Base-by-base conservation (phyloP, 2,888 invertebrate genomes). In the Peribatodes rhomboidaria region DNA sequence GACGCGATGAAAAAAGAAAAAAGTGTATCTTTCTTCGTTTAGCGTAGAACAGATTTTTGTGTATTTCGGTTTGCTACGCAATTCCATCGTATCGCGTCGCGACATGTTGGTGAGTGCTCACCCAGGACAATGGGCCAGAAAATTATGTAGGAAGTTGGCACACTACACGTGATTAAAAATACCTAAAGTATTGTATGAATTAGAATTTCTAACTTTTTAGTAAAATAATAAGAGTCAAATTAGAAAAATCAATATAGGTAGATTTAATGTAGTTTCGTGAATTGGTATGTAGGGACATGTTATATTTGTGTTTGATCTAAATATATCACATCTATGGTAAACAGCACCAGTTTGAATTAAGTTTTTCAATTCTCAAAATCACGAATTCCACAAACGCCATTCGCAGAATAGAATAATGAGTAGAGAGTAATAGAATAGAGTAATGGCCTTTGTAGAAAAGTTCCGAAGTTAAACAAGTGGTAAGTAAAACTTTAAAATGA, bases 111-210 rank as follows among this genome's bases (percentile, higher is more conserved):
- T n/a, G n/a, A 2, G 10, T 49, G 1, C 47, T 31, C 14, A 16
- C 10, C 10, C 16, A 31, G 47, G 47, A 47, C 47, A 47, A 31
- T 3, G 16, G 8, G 31, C 31, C 16, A 49, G 2, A 16, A 31
- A 47, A 47, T n/a, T 10, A 46, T 11, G 31, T 10, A 49, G 31
- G 16, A 31, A 14, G 14, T 49, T 49, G 31, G 47, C 27, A 49
- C 16, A 16, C 47, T 49, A 31, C 31, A 31, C 31, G 16, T 16
- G 16, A 31, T 49, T 49, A 9, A 3, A 49, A 47, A 11, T 49
- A 49, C 47, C 47, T 2, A 31, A 31, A 13, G 31, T 4, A 16
- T 16, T 31, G 31, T 16, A 16, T 49, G 11, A 49, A 49, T 31
- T 1, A 16, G 47, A 31, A 16, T 31, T 49, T 49, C 8, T 31